Conservation (phyloP, 1,140 invertebrate species). For the Drosophila truncata region DNA sequence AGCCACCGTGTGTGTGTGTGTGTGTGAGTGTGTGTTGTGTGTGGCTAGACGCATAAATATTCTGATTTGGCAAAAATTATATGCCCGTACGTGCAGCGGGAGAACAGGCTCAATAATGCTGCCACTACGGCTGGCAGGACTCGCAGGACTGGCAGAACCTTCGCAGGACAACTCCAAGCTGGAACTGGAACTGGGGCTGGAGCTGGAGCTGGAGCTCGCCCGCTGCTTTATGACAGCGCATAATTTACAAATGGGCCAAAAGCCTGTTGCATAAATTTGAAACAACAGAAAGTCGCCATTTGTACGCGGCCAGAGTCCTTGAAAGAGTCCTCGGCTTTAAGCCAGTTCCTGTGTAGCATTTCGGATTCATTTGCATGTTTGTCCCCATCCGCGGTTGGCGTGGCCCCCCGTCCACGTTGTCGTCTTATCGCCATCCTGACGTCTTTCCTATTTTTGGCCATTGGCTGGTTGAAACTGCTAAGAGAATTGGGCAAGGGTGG, state of each 20-base stretch:
- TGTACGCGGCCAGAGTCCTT: slow-evolving; percentile 40
- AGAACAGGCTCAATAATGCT: slow-evolving; percentile 66
- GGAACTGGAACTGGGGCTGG: slow-evolving; percentile 12
- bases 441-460: slow-evolving; percentile 35
- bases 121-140: slow-evolving; percentile 10
- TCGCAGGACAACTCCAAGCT: slow-evolving; percentile 13
- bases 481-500: neutral
- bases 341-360: slow-evolving; percentile 28
- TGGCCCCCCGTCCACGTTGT: slow-evolving; percentile 40
- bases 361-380: slow-evolving; percentile 70
- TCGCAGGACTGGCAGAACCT: slow-evolving; percentile 8
- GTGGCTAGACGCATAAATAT: slow-evolving; percentile 84
- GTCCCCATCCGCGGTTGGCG: slow-evolving; percentile 30
- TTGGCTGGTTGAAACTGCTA: neutral
- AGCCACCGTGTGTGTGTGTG: neutral
- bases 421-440: slow-evolving; percentile 70
- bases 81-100: slow-evolving; percentile 75
- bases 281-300: slow-evolving; percentile 40
- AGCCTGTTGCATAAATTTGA: slow-evolving; percentile 81
- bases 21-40: slow-evolving; percentile 35
- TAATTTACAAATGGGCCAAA: slow-evolving; percentile 83
- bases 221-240: slow-evolving; percentile 80
- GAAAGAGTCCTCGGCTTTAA: slow-evolving; percentile 57
- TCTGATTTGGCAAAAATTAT: slow-evolving; percentile 84
- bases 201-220: slow-evolving; percentile 6